phyloP scores from a whole-genome alignment of 2,888 invertebrate species.

The Catocala sponsa region DNA sequence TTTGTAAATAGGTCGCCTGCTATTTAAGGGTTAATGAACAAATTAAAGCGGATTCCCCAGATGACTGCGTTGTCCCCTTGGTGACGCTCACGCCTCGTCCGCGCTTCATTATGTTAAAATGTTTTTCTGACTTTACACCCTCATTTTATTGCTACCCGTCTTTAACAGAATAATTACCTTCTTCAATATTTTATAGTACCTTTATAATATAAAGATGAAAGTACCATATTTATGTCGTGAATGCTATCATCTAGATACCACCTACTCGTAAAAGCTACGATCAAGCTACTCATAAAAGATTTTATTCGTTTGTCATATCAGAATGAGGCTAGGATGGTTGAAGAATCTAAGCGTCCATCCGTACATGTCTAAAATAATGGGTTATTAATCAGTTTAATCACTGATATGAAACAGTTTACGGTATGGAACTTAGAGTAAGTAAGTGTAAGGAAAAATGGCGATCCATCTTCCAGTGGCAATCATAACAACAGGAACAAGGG shows the following conservation, averaged over 20 bases:
- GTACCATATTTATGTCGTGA: neutral
- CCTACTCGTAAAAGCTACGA: neutral
- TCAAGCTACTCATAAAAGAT: conserved; percentile 9
- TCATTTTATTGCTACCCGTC: conserved; percentile 22
- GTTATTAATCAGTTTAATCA: neutral
- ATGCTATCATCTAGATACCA: conserved; percentile 4
- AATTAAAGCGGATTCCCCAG: conserved; percentile 52
- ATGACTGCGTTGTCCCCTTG: conserved; percentile 34
- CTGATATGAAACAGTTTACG: neutral
- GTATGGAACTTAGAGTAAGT: too few relatives aligned
- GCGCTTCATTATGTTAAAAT: conserved; percentile 44
- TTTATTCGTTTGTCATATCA: conserved; percentile 1
- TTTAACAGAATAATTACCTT: conserved; percentile 12
- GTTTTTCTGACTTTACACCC: conserved; percentile 28
- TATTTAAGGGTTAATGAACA: conserved; percentile 57
- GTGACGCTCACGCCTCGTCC: conserved; percentile 25
- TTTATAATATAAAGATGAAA: neutral
- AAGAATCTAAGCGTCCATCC: neutral
- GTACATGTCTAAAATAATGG: neutral
- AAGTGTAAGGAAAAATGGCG: too few relatives aligned
- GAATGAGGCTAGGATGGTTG: neutral
- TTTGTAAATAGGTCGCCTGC: conserved; percentile 47
- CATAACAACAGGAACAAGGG: too few relatives aligned
- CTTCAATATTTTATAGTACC: neutral
- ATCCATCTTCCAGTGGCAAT: too few relatives aligned